Conservation (phyloP, 2,888 invertebrate genomes). For the Nemapogon koenigi region DNA sequence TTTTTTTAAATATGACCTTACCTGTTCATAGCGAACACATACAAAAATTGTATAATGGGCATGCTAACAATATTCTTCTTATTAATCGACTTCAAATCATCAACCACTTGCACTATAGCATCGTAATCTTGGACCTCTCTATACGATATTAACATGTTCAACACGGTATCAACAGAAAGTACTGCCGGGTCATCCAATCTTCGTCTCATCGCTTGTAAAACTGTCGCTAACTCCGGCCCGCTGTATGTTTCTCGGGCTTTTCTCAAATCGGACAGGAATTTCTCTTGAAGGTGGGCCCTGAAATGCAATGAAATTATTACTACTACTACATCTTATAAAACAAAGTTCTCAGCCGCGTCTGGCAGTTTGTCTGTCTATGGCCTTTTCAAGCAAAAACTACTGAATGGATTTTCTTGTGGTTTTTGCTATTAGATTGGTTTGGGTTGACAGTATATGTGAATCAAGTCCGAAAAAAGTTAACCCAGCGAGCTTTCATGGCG, state of each 20-base stretch:
- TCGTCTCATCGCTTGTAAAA: slow-evolving; percentile 87
- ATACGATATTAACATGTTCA: slow-evolving; percentile 92
- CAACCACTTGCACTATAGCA: slow-evolving; percentile 95
- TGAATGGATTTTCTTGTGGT: no score
- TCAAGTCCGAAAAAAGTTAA: no score
- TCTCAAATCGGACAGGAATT: slow-evolving; percentile 91
- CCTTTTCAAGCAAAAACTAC: no score
- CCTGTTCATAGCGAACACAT: slow-evolving; percentile 97
- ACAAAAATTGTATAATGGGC: slow-evolving; percentile 89
- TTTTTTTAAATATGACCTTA: no score
- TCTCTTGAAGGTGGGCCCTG: slow-evolving; percentile 96
- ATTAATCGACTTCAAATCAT: slow-evolving; percentile 89
- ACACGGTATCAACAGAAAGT: slow-evolving; percentile 92
- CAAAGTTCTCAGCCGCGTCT: no score
- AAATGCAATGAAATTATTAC: slow-evolving; percentile 12
- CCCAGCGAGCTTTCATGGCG: no score
- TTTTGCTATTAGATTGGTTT: no score
- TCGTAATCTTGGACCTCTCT: slow-evolving; percentile 95
- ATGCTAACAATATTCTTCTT: slow-evolving; percentile 88
- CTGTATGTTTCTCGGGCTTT: slow-evolving; percentile 89
- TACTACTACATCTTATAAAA: no score
- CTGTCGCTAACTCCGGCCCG: slow-evolving; percentile 80
- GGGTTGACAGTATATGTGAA: no score
- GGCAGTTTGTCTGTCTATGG: no score
- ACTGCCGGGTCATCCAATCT: slow-evolving; percentile 97